Evolutionary conservation across 2,888 invertebrate genomes (phyloP).

Genomic region (Phasia obesa): DNA sequence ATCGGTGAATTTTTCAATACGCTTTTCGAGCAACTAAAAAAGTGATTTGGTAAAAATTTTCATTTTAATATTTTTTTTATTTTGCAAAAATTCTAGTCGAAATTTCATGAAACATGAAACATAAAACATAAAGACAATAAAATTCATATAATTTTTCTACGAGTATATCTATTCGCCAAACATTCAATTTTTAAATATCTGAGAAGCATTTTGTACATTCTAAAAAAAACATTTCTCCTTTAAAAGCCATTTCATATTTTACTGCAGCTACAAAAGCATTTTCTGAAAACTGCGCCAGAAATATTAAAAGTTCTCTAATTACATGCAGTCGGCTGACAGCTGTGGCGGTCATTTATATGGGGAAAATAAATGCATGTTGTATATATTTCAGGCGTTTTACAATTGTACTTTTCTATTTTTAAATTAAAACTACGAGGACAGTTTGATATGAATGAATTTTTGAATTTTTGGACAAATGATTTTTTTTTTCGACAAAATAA

Average conservation of each 20-base stretch:
- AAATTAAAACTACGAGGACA: too few species aligned
- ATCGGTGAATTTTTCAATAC: slow-evolving; percentile 87
- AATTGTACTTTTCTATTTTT: too few species aligned
- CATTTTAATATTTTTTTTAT: not conserved
- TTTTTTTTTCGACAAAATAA: too few species aligned
- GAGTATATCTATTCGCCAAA: slow-evolving; percentile 23
- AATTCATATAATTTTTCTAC: not conserved
- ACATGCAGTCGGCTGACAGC: slow-evolving; percentile 75
- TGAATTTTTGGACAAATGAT: too few species aligned
- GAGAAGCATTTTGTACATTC: not conserved
- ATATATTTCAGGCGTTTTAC: too few species aligned
- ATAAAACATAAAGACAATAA: not conserved
- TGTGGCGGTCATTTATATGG: slow-evolving; percentile 66
- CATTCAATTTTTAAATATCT: slow-evolving; percentile 12
- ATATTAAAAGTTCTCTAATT: slow-evolving; percentile 76
- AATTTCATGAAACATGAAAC: slow-evolving; percentile 33
- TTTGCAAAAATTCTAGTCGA: not conserved
- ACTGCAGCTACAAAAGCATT: slow-evolving; percentile 5
- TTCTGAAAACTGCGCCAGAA: slow-evolving; percentile 51
- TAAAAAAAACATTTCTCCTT: not conserved
- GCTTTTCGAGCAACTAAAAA: slow-evolving; percentile 86
- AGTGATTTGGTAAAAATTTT: not conserved
- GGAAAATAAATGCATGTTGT: slow-evolving; percentile 10
- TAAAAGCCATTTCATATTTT: slow-evolving; percentile 12
- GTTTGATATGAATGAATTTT: too few species aligned